Evolutionary conservation across 2,888 invertebrate genomes (phyloP).

Genomic region (Aspidiotus destructor): DNA sequence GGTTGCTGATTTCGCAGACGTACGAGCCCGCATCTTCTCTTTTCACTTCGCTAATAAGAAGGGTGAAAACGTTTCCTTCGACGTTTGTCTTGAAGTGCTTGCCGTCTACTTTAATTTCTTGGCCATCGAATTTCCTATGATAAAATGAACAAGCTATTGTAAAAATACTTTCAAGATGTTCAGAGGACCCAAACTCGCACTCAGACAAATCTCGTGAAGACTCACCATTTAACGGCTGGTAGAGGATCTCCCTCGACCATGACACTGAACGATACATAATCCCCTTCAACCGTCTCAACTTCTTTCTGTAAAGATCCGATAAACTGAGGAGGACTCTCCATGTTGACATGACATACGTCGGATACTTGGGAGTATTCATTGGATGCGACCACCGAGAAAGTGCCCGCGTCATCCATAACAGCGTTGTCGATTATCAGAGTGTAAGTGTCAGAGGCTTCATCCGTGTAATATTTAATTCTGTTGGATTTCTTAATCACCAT

Average conservation of each 20-base stretch:
- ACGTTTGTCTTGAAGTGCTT: conserved; percentile 56
- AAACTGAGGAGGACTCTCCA: conserved; percentile 69
- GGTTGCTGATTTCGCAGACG: conserved; percentile 58
- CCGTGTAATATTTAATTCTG: conserved; percentile 49
- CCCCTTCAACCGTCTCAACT: conserved; percentile 62
- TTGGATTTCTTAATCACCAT: conserved; percentile 63
- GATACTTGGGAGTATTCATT: conserved; percentile 85
- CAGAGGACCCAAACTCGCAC: background rate
- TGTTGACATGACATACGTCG: conserved; percentile 79
- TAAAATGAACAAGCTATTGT: conserved; percentile 17
- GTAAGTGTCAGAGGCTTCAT: conserved; percentile 59
- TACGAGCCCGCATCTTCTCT: conserved; percentile 68
- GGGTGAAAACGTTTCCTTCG: conserved; percentile 62
- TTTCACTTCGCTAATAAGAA: conserved; percentile 61
- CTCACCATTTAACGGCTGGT: conserved; percentile 71
- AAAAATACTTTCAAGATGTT: background rate
- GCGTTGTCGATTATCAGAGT: conserved; percentile 61
- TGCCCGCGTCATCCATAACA: conserved; percentile 69
- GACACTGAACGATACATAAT: conserved; percentile 62
- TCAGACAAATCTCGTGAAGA: background rate
- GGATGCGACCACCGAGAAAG: conserved; percentile 74
- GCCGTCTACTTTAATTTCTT: conserved; percentile 55
- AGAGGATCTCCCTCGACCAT: conserved; percentile 74
- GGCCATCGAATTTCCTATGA: conserved; percentile 60
- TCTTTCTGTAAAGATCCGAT: conserved; percentile 57